Evolutionary conservation across 2,888 invertebrate species (phyloP), one percentile per base, ranked within the genome.

Genomic region (Ennomos fuscantarius): DNA sequence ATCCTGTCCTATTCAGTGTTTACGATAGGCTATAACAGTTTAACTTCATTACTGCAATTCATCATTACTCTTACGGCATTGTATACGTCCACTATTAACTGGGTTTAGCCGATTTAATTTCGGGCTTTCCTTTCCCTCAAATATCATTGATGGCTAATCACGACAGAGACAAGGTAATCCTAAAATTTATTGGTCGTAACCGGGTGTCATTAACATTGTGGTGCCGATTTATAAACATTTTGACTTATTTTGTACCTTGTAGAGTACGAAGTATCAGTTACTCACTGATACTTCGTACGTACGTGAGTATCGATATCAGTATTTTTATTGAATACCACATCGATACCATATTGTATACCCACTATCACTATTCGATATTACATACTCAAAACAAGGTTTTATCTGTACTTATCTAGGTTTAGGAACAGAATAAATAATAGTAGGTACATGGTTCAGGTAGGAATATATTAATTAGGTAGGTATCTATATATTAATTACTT

Each of bases 141-240:
- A 84, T 78, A 76, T 80, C 81, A 84, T 84, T 84, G 82, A 83
- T 76, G 78, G 80, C 82, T 87, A 89, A 91, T 90, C 87, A 87
- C 86, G 70, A 78, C 77, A 84, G 81, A 77, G 85, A 91, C 92
- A 87, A 86, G 85, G 81, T 89, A 90, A 92, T 92, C 91, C 89
- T 76, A 72, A 75, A 83, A 92, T 92, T 91, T 92, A 92, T 91
- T 79, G 87, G 74, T 84, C 81, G 82, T 87, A 86, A 82, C 82
- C 80, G 80, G 78, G 76, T 84, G 89, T 87, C 89, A 81, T 85
- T 87, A 84, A 80, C 36, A 41, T 59, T 54, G 33, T 78, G 71
- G 77, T 79, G 57, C 43, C 79, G 79, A 86, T 86, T 87, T 87
- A 87, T 85, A 85, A 86, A 86, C 32, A 36, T 47, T 43, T 42